Percentiles rank a stretch among this genome's conserved stretches.
These are phyloP conservation scores for Apocheima hispidaria DNA, from an alignment of 2,888 invertebrate species.

Conservation along the genomic window DNA sequence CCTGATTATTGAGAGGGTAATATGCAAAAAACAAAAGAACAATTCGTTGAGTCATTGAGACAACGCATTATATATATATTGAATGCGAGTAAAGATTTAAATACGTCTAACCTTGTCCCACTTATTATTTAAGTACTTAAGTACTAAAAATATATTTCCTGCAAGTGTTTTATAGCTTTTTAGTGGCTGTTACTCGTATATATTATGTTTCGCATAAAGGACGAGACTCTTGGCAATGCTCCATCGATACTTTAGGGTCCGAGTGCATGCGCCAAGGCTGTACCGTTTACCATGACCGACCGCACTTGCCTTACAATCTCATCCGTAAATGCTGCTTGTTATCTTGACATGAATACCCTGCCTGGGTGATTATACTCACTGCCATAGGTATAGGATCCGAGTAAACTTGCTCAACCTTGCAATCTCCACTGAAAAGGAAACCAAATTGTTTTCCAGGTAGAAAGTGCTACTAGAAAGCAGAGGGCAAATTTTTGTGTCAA, in stretches of 20 bases:
- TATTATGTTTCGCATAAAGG: slow-evolving; percentile 32
- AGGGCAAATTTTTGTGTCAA: too few species aligned
- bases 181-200: slow-evolving; percentile 20
- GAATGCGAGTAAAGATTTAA: not conserved
- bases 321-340: slow-evolving; percentile 28
- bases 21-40: not conserved
- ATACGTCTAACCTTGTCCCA: slow-evolving; percentile 3
- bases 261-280: slow-evolving; percentile 51
- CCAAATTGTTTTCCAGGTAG: too few species aligned
- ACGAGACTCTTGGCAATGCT: slow-evolving; percentile 40
- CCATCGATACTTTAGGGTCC: slow-evolving; percentile 44
- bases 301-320: slow-evolving; percentile 39
- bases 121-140: not conserved
- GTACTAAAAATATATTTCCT: slow-evolving; percentile 12
- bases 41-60: not conserved
- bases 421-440: not conserved
- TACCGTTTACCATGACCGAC: slow-evolving; percentile 61
- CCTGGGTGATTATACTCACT: not conserved
- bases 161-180: slow-evolving; percentile 30
- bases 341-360: slow-evolving; percentile 38
- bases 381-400: not conserved
- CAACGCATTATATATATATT: too few species aligned
- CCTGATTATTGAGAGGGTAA: not conserved
- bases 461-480: too few species aligned
- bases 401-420: not conserved